Base-by-base conservation (phyloP, 2,113 vertebrate species). In the Eleginops maclovinus region DNA sequence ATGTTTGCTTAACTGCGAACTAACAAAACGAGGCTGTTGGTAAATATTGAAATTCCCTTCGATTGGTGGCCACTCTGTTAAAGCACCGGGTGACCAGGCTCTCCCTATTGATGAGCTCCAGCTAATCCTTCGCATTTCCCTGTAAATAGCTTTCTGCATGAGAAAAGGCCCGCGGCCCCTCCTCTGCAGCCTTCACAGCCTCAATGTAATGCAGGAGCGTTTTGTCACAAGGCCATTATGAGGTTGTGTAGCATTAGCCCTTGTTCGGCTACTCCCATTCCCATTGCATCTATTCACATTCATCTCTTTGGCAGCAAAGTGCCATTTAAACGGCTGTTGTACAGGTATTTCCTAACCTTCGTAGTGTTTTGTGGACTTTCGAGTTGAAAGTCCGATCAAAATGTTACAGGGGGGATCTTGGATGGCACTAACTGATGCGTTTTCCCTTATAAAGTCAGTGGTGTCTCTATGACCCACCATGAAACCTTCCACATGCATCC, bases 61-160 rank as follows among this genome's bases (percentile, higher is more conserved):
- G 86, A 92, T 92, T 77, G 89, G 88, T 21, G 81, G 72, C 73
- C 84, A 72, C 92, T 92, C 87, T 89, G 90, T 93, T 87, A 89
- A 90, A 71, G 79, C 88, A 68, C 81, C 88, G 87, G 90, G 86
- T 87, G 87, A 79, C 81, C 87, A 15, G 75, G 75, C 84, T 84
- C 87, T 79, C 84, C 79, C 89, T 88, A 87, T 90, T 91, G 88
- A 93, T 87, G 89, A 83, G 89, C 87, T 80, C 28, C 89, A 13
- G 88, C 89, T 95, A 95, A 96, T 96, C 94, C 93, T 83, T 84
- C 83, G 86, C 93, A 94, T 95, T 93, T 94, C 94, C 92, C 93
- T 93, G 91, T 90, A 95, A 95, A 94, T 94, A 93, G 90, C 86
- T 85, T 72, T 83, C 76, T 92, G 93, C 94, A 95, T 95, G 91